A percentile compares a stretch with the other conserved stretches of the same genome.
These are phyloP conservation scores for Synergus gifuensis DNA, from an alignment of 2,888 invertebrate genomes.

Conservation along the genomic window DNA sequence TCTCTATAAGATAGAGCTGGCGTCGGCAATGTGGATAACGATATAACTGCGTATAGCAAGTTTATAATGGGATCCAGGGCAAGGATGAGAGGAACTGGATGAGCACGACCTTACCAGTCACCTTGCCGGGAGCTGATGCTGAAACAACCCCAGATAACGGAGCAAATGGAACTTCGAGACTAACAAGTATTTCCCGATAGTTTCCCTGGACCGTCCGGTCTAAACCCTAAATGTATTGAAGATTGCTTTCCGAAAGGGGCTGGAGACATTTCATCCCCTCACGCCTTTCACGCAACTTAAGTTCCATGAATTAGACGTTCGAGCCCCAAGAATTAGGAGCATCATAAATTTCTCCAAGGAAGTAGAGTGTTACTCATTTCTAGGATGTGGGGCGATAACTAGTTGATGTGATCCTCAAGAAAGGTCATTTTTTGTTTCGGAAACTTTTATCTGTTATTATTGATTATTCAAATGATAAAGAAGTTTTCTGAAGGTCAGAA, in stretches of 20 bases:
- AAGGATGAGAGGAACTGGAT: conserved; percentile 30
- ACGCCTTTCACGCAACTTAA: background rate
- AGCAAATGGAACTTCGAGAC: conserved; percentile 31
- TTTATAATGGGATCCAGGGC: conserved; percentile 38
- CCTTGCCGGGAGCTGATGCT: conserved; percentile 34
- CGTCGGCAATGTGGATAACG: conserved; percentile 41
- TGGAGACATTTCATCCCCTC: conserved; percentile 10
- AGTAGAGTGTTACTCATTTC: background rate
- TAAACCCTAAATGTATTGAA: background rate
- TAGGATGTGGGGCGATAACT: background rate
- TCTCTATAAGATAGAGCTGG: conserved; percentile 9
- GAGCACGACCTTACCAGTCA: conserved; percentile 34
- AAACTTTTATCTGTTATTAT: no score
- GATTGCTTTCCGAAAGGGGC: conserved; percentile 19
- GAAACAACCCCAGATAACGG: conserved; percentile 33
- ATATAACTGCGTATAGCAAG: conserved; percentile 37
- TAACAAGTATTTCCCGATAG: conserved; percentile 39
- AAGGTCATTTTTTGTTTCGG: no score
- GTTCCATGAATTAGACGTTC: background rate
- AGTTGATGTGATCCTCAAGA: no score
- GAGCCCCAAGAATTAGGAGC: background rate
- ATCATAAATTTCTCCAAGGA: background rate
- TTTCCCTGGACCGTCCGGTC: conserved; percentile 11
- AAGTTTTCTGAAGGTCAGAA: background rate
- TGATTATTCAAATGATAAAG: no score